Evolutionary conservation across 64 coral and sea anemone genomes (phyloP), one percentile per base, ranked within the genome.

Genomic region (Exaiptasia diaphana): DNA sequence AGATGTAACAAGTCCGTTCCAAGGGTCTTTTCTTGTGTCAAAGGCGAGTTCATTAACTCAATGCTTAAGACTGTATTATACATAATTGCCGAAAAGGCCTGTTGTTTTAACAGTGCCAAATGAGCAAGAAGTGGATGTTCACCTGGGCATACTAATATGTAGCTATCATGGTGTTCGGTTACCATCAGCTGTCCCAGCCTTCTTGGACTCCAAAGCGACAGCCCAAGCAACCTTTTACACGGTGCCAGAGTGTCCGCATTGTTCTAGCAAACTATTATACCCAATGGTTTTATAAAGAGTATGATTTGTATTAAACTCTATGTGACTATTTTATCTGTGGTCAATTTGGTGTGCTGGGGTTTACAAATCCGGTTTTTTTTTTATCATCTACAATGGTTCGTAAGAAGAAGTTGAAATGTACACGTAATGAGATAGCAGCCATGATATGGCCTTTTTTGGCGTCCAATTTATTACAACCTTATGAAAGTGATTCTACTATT

Each of bases 61-160:
- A 35, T 35, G 38, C 61, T 65, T 65, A 65, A 65, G 61, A 35
- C 32, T 65, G 32, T 35, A 65, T 35, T 28, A 65, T 65, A 65
- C 61, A 65, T 65, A 65, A 65, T 65, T 65, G 61, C 38, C 38
- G 30, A 36, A 65, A 65, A 65, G 32, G 61, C 61, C 61, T 65
- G 61, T 65, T 65, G 61, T 65, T 65, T 35, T 65, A 65, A 65
- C 61, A 65, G 61, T 65, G 4, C 61, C 38, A 65, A 65, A 35
- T 65, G 61, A 35, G 30, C 30, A 18, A 65, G 61, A 35, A 65
- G 61, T 65, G 61, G 32, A 18, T 35, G 32, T 4, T 65, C 61
- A 65, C 61, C 61, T 65, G 61, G 61, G 61, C 61, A 65, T n/a
- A n/a, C n/a, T 65, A 65, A 65, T 65, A 65, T 65, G 30, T 17